These are phyloP conservation scores for Standfussiana lucernea DNA, from an alignment of 2,888 invertebrate genomes.

Conservation along the genomic window DNA sequence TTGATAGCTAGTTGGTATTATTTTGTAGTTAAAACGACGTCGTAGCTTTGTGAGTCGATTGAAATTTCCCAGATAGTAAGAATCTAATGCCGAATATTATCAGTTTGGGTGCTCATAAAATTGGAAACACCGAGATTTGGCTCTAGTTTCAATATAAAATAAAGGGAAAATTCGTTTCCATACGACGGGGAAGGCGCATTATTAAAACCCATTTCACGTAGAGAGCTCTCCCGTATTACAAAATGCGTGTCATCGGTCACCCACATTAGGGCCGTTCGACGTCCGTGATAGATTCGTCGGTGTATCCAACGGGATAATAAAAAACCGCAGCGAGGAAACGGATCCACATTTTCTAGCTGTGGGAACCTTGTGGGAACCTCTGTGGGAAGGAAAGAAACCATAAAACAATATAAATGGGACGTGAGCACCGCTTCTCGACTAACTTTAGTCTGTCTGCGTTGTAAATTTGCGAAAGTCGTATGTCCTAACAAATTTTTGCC, in stretches of 20 bases:
- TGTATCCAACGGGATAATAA: conserved; percentile 74
- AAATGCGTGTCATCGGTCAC: conserved; percentile 71
- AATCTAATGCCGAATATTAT: conserved; percentile 28
- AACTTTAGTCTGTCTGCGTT: conserved; percentile 75
- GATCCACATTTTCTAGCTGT: conserved; percentile 80
- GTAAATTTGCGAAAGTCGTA: conserved; percentile 77
- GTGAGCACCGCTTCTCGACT: conserved; percentile 78
- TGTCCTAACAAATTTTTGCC: conserved; percentile 72
- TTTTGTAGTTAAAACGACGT: not conserved
- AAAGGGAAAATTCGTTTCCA: conserved; percentile 55
- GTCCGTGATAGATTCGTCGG: conserved; percentile 67
- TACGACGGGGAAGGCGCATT: conserved; percentile 49
- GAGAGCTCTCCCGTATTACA: conserved; percentile 62
- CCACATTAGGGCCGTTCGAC: conserved; percentile 65
- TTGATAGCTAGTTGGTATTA: not conserved
- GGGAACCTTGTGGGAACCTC: conserved; percentile 77
- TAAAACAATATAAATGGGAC: conserved; percentile 89
- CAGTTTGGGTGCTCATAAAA: conserved; percentile 43
- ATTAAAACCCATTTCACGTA: conserved; percentile 69
- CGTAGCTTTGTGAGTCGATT: not conserved
- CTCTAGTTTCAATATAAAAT: conserved; percentile 57
- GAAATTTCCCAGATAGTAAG: conserved; percentile 12
- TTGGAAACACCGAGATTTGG: conserved; percentile 44
- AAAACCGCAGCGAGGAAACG: conserved; percentile 78
- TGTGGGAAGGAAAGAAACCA: conserved; percentile 84